Evolutionary conservation across 2,888 invertebrate species (phyloP), one percentile per base, ranked within the genome.

Genomic region (Drosophila engyochracea): DNA sequence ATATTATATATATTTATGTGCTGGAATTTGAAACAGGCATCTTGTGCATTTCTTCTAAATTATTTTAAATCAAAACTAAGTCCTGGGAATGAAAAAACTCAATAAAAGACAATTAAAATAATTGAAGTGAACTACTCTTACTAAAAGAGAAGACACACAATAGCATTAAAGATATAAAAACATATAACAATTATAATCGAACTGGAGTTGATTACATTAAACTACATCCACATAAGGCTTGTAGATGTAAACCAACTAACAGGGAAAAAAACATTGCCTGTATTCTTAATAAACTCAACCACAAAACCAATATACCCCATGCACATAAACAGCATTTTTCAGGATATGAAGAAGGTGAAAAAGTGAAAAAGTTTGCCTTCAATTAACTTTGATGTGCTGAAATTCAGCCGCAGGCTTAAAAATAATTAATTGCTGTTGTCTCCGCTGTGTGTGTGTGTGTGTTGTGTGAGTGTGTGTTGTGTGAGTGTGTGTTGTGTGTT

Each of bases 341-440:
- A 68, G 52, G 66, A 70, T 71, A 64, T 62, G 16, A 57, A 72
- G 70, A 54, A 72, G 79, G 66, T 73, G 71, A 77, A 79, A 80
- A 83, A 82, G 79, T 75, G 76, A 83, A 87, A 86, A 83, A 79
- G 83, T 75, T 82, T 79, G 81, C 74, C 78, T 83, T 84, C 83
- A 83, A 83, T 83, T 83, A 84, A 84, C 83, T 83, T 83, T 78
- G 82, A 83, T 82, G 80, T 83, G 83, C 71, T 82, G 83, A 76
- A 79, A 76, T 79, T 82, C 73, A 81, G 83, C 83, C 84, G 75
- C 82, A 80, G 89, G 85, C 85, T 76, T 74, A 74, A 85, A 89
- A 87, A 89, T 89, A 87, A 87, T 87, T 85, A 87, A 87, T 87
- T 85, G 87, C 87, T 81, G 64, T 70, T 70, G 67, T 67, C 47